A percentile compares a stretch with the other conserved stretches of the same genome.
Evolutionary conservation across 2,888 invertebrate species (phyloP).

Genomic region (Eupithecia centaureata): DNA sequence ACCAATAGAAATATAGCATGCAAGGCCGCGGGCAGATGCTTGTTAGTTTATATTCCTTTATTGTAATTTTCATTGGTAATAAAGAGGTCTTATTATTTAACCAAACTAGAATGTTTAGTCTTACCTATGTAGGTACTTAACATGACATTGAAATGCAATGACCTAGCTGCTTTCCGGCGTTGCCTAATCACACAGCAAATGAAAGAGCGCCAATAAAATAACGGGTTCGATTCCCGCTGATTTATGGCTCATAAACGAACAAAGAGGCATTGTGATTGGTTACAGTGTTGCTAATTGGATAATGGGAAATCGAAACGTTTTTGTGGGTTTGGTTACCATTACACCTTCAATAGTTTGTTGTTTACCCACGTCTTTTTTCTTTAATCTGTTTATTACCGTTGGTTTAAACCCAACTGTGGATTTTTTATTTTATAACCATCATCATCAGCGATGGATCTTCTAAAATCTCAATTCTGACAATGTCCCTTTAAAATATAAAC

Average conservation of each 20-base stretch:
- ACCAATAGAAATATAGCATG: no score
- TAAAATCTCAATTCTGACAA: not conserved
- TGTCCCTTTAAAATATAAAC: no score
- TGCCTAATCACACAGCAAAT: constrained; percentile 38
- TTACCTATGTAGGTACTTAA: no score
- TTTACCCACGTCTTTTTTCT: no score
- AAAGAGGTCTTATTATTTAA: no score
- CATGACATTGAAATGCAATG: not conserved
- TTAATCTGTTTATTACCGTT: no score
- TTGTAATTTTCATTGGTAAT: no score
- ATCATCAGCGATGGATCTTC: no score
- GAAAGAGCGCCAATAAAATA: constrained; percentile 45
- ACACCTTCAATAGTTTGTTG: not conserved
- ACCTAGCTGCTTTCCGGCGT: constrained; percentile 17
- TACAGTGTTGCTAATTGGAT: constrained; percentile 42
- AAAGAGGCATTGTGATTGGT: constrained; percentile 45
- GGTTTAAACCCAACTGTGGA: not conserved
- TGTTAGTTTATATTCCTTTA: no score
- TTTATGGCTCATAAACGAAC: constrained; percentile 55
- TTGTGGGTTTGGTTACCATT: not conserved
- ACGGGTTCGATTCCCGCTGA: constrained; percentile 47
- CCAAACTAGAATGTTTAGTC: no score
- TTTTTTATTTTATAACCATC: not conserved
- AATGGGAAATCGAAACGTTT: constrained; percentile 2
- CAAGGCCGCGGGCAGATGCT: no score